These are phyloP conservation scores for Rousettus madagascariensis DNA, from an alignment of 2,797 vertebrate species.

Conservation along the genomic window DNA sequence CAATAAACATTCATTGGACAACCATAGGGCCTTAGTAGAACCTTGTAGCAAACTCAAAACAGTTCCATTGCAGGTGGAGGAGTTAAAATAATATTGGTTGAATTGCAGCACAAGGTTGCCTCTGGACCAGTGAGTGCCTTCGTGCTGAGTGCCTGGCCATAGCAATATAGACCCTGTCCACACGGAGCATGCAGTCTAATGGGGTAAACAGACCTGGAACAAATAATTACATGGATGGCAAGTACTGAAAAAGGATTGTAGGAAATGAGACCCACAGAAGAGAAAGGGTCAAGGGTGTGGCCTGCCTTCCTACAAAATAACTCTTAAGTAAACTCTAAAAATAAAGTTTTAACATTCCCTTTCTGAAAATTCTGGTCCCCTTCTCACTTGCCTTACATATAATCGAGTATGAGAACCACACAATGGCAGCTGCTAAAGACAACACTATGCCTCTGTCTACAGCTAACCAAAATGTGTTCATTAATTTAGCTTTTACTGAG, in stretches of 20 bases:
- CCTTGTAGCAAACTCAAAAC: not conserved
- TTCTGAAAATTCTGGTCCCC: not conserved
- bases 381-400: not conserved
- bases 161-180: not conserved
- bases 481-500: not conserved
- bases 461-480: not conserved
- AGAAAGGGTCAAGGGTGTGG: not conserved
- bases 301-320: not conserved
- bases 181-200: not conserved
- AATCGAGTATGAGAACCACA: not conserved
- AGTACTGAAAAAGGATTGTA: not conserved
- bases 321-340: not conserved
- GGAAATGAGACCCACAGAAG: not conserved
- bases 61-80: not conserved
- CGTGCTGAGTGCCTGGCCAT: not conserved
- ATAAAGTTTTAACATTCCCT: not conserved
- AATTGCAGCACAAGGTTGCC: not conserved
- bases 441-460: not conserved
- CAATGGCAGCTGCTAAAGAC: not conserved
- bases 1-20: not conserved
- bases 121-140: not conserved
- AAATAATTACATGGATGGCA: not conserved
- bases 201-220: not conserved
- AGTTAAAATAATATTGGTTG: not conserved
- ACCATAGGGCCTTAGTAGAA: not conserved